A percentile compares a stretch with the other conserved stretches of the same genome.
phyloP scores from a whole-genome alignment of 1,140 invertebrate species.

The Sesamia nonagrioides region DNA sequence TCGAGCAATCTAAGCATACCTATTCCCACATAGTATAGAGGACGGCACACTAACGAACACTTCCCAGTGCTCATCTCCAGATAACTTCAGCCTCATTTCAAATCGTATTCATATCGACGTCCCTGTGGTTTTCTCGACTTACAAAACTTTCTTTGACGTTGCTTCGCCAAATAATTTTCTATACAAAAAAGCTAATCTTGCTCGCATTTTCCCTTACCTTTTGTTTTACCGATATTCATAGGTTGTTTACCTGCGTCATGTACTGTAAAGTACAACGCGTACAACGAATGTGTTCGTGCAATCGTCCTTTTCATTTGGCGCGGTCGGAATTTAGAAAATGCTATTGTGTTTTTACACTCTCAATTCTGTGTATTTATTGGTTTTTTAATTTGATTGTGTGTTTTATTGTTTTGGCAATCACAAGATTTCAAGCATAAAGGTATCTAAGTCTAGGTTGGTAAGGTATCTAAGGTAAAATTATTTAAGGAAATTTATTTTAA shows the following conservation, averaged over 20 bases:
- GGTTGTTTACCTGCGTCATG: constrained; percentile 24
- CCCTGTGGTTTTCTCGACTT: not conserved
- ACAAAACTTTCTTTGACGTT: not conserved
- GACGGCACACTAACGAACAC: not conserved
- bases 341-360: not conserved
- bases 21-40: not conserved
- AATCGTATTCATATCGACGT: not conserved
- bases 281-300: not conserved
- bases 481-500: too few relatives aligned
- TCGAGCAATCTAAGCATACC: not conserved
- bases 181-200: constrained; percentile 11
- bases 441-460: too few relatives aligned
- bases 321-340: not conserved
- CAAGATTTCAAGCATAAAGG: too few relatives aligned
- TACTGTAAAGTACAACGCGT: not conserved
- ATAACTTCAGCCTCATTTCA: not conserved
- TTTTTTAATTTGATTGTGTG: not conserved
- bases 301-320: not conserved
- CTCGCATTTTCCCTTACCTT: not conserved
- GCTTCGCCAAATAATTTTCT: not conserved
- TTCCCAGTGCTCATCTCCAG: not conserved
- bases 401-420: not conserved
- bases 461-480: too few relatives aligned
- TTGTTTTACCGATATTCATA: constrained; percentile 28
- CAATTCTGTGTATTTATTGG: not conserved